A percentile compares a stretch with the other conserved stretches of the same genome.
phyloP scores from a whole-genome alignment of 1,140 invertebrate genomes.

The Trialeurodes vaporariorum region DNA sequence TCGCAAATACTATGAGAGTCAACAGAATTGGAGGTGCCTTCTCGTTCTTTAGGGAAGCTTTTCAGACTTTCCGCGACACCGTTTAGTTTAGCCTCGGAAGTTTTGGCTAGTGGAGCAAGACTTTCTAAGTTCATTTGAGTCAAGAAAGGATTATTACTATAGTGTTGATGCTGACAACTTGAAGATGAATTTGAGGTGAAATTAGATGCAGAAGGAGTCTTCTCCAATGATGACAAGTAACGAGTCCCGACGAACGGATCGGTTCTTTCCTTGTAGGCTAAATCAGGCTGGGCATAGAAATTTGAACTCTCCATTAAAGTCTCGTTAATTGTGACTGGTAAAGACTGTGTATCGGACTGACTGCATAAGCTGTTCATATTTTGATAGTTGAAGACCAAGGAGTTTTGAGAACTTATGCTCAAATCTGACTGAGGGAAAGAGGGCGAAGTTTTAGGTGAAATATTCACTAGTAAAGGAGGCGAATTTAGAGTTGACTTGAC shows the following conservation, averaged over 20 bases:
- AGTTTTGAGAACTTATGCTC: background rate
- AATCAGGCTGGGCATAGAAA: background rate
- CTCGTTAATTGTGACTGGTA: background rate
- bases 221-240: background rate
- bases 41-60: slow-evolving; percentile 11
- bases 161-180: background rate
- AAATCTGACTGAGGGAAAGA: slow-evolving; percentile 11
- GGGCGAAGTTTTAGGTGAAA: slow-evolving; percentile 15
- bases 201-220: background rate
- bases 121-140: too few relatives aligned
- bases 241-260: background rate
- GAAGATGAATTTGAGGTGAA: background rate
- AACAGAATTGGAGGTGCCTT: slow-evolving; percentile 17
- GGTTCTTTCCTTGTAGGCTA: too few relatives aligned
- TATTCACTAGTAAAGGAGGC: slow-evolving; percentile 13
- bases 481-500: too few relatives aligned
- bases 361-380: background rate
- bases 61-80: slow-evolving; percentile 6
- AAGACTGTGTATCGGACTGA: background rate
- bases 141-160: background rate
- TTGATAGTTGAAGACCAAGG: background rate
- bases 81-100: slow-evolving; percentile 15
- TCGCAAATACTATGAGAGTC: slow-evolving; percentile 15
- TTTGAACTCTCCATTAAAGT: too few relatives aligned
- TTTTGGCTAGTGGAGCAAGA: slow-evolving; percentile 6